phyloP scores from a whole-genome alignment of 2,797 vertebrate genomes.

The Betta splendens region DNA sequence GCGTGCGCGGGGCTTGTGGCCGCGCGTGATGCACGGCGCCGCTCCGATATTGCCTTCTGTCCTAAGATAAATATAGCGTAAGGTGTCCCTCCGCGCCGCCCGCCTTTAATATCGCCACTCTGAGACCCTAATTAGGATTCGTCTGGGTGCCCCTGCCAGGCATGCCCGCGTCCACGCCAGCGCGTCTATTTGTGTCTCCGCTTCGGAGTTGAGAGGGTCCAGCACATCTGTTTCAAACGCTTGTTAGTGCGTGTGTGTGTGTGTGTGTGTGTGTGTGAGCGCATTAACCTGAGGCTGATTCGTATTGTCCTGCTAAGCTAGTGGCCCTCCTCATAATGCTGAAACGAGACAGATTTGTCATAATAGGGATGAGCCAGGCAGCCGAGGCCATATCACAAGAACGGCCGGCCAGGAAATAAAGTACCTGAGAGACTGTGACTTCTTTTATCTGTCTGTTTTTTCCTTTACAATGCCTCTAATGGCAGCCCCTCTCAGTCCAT shows the following conservation, averaged over 20 bases:
- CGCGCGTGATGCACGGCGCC: slow-evolving; percentile 25
- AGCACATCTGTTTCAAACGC: slow-evolving; percentile 11
- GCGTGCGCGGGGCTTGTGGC: slow-evolving; percentile 6
- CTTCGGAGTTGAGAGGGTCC: slow-evolving; percentile 1
- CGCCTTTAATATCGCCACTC: slow-evolving; percentile 49
- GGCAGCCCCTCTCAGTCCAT: slow-evolving; percentile 36
- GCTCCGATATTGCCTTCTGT: slow-evolving; percentile 59
- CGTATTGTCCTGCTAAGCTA: slow-evolving; percentile 63
- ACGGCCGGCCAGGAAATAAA: slow-evolving; percentile 61
- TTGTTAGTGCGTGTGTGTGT: not conserved
- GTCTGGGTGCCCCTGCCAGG: slow-evolving; percentile 29
- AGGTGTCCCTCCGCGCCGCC: slow-evolving; percentile 47
- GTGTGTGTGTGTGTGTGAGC: slow-evolving; percentile 12
- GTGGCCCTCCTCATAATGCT: slow-evolving; percentile 56
- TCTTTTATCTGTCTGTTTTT: slow-evolving; percentile 57
- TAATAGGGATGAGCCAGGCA: slow-evolving; percentile 61
- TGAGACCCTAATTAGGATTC: slow-evolving; percentile 60
- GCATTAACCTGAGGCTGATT: slow-evolving; percentile 70
- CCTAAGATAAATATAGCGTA: slow-evolving; percentile 60
- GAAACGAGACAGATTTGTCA: slow-evolving; percentile 71
- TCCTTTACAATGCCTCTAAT: slow-evolving; percentile 54
- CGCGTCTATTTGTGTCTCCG: not conserved
- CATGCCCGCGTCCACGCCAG: slow-evolving; percentile 3
- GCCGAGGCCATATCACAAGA: slow-evolving; percentile 44
- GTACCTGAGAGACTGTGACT: slow-evolving; percentile 67